Base-by-base conservation (phyloP, 2,888 invertebrate genomes). In the Rhingia campestris region DNA sequence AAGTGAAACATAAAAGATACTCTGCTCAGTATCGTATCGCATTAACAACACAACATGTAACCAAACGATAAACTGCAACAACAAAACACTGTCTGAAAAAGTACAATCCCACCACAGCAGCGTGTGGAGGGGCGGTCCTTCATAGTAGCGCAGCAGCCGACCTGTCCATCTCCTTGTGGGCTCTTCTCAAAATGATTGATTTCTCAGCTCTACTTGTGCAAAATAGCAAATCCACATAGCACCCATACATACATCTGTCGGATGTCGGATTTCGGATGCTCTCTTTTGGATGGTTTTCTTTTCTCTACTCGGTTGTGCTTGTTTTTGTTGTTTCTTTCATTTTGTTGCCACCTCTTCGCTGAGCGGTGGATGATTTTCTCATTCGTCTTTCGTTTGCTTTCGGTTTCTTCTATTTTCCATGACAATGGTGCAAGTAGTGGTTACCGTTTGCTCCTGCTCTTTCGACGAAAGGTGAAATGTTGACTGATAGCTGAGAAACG, bases 131-230 rank as follows among this genome's bases (percentile, higher is more conserved):
- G 84, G 84, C 84, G 84, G 80, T 84, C 43, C 84, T 70, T 59
- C 47, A 43, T 37, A 61, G 53, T 59, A 70, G 74, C 74, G 53
- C 67, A 74, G 79, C 69, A 74, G 64, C 74, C 73, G 53, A 80
- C 84, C 70, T 84, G 84, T 84, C 84, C 80, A 70, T 84, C 70
- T 80, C 59, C 64, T 43, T 30, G 54, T 12, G 54, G 58, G 39
- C 49, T 47, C 64, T 58, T 35, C 76, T 76, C 82, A 82, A 84
- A 84, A 75, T 84, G 84, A 84, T 84, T 84, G 84, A 84, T 84
- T 84, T 80, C 84, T 70, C 39, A n/a, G n/a, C 63, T 74, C 37
- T 22, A n/a, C 45, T 9, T 10, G 35, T 39, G 33, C 66, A 45
- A 41, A 35, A 30, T 10, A 53, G 49, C 14, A 66, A 33, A 45